Evolutionary conservation across 2,888 invertebrate species (phyloP), one percentile per base, ranked within the genome.

Genomic region (Hoplodrina ambigua): DNA sequence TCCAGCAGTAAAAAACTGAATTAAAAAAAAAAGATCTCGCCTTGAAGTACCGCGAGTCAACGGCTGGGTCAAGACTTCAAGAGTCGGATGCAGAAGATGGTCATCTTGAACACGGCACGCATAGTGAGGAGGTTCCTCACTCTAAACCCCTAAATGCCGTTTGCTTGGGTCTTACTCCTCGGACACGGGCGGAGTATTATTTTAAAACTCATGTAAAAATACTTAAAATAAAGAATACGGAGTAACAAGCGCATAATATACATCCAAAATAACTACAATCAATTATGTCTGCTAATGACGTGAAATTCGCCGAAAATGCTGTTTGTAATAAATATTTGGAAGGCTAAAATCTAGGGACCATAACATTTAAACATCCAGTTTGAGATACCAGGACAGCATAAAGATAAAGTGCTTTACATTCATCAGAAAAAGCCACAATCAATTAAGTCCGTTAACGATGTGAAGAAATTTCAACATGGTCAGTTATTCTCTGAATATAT

Each of bases 401-500:
- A 78, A 78, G 37, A 41, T 60, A 50, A 52, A 72, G 33, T 19
- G 30, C 25, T 63, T 60, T 19, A 20, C 63, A 75, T 60, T 53
- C 55, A 64, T 55, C 56, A 41, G 44, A 53, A 53, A 46, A 37
- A 61, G 11, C 19, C 15, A 49, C 56, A 44, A 64, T 78, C 63
- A 63, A 78, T 78, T 75, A 63, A 33, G 20, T 55, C 11, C 56
- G n/a, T n/a, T 54, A 78, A 61, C 49, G 33, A 72, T 25, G 37
- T 52, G 20, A 46, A 78, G 54, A 46, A 17, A 57, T 52, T 63
- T 60, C 25, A 54, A 50, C 52, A 56, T 54, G 46, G 46, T 17
- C 30, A 33, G 41, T 50, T 53, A 57, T 54, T 54, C 25, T 19
- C 13, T n/a, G n/a, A 75, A 66, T 79, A 62, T 58, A 66, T 53